phyloP scores from a whole-genome alignment of 1,140 invertebrate species.

The Bicyclus anynana region DNA sequence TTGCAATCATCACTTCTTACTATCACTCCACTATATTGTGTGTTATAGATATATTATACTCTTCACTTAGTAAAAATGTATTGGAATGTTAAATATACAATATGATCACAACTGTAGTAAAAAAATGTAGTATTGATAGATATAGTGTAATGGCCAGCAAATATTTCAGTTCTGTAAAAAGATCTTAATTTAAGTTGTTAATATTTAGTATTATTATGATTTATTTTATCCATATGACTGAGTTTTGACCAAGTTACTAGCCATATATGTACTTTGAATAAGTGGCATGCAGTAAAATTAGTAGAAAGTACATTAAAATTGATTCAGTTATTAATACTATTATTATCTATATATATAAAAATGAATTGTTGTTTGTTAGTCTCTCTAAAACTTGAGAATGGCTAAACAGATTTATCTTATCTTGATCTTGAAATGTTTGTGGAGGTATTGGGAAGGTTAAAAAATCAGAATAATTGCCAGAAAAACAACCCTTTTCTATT shows the following conservation, averaged over 20 bases:
- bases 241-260: neutral
- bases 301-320: no score
- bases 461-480: no score
- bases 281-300: neutral
- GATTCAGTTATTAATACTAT: no score
- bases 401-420: neutral
- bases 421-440: no score
- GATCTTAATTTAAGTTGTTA: neutral
- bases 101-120: neutral
- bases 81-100: neutral
- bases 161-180: conserved; percentile 4
- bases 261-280: neutral
- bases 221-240: neutral
- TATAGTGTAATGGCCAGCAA: conserved; percentile 3
- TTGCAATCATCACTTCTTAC: no score
- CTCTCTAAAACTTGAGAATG: neutral
- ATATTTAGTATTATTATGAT: neutral
- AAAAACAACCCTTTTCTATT: no score
- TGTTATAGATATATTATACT: no score
- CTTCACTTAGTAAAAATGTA: neutral
- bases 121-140: conserved; percentile 1
- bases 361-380: no score
- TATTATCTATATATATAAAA: no score
- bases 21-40: no score
- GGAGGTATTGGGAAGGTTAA: no score